These are phyloP conservation scores for Bradypus variegatus DNA, from an alignment of 2,797 vertebrate species.

Conservation along the genomic window DNA sequence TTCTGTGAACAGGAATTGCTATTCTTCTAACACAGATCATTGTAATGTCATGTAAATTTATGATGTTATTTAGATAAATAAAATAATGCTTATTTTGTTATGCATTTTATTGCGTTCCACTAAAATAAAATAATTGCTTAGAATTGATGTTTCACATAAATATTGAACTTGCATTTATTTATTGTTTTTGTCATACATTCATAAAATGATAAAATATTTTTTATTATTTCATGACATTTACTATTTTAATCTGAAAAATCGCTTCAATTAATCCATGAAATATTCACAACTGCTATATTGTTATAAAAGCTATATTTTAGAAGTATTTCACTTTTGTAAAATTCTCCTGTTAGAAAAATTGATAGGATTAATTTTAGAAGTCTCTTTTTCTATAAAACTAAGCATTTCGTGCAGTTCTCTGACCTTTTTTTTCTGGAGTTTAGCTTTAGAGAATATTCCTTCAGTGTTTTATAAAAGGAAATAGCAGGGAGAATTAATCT, in stretches of 20 bases:
- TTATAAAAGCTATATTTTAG: not conserved
- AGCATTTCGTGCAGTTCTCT: not conserved
- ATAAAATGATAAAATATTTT: slow-evolving; percentile 46
- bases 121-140: slow-evolving; percentile 49
- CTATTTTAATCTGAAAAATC: slow-evolving; percentile 58
- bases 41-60: slow-evolving; percentile 46
- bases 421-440: not conserved
- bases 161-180: slow-evolving; percentile 50
- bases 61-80: slow-evolving; percentile 58
- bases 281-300: slow-evolving; percentile 46
- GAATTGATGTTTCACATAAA: slow-evolving; percentile 53
- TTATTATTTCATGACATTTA: slow-evolving; percentile 42
- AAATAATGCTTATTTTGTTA: slow-evolving; percentile 51
- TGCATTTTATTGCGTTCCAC: slow-evolving; percentile 41
- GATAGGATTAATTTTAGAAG: slow-evolving; percentile 41
- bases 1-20: slow-evolving; percentile 31
- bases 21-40: slow-evolving; percentile 52
- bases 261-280: slow-evolving; percentile 57
- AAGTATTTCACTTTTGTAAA: slow-evolving; percentile 36
- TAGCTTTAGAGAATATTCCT: not conserved
- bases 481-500: not conserved
- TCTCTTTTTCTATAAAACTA: slow-evolving; percentile 13
- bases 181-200: slow-evolving; percentile 41
- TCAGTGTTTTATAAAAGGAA: not conserved
- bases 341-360: slow-evolving; percentile 29